Evolutionary conservation across 2,113 vertebrate species (phyloP), one percentile per base, ranked within the genome.

Genomic region (Paralichthys olivaceus): DNA sequence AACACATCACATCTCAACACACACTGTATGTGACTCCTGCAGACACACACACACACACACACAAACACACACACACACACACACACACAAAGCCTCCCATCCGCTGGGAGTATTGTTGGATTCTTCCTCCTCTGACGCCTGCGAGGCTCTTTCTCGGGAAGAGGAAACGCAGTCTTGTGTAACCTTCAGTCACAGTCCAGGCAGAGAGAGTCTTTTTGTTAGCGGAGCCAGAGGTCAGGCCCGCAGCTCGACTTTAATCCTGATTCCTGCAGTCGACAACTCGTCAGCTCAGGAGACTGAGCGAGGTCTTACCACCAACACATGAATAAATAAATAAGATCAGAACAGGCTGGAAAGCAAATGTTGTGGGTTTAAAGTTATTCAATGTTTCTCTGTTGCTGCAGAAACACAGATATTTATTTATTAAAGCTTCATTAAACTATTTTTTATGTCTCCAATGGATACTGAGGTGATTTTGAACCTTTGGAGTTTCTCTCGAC

Each of bases 101-200:
- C 86, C 81, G 75, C 83, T 80, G 77, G 63, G 77, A 82, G 77
- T 73, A 88, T 91, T 85, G 85, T 89, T 85, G 66, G 85, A 83
- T 69, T 87, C 84, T 90, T 91, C 86, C 84, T 86, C 80, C 26
- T 82, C 62, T 62, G 80, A 84, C 68, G 87, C 84, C 84, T 4
- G 67, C 0, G 28, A 75, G 86, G 73, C 84, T 81, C 69, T 69
- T 59, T 69, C 67, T 81, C 56, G 68, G 81, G 74, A 85, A 86
- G 70, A 92, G 91, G 91, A 92, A 91, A 73, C 4, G 5, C 81
- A 62, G 72, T 75, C 70, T 81, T 20, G 69, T 85, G 77, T 84
- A 66, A 79, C 73, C 62, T 60, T 75, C n/a, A n/a, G n/a, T 17
- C 73, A 61, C 71, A 51, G 23, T 12, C 37, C 55, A 67, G 69